Conservation (phyloP, 2,888 invertebrate species). For the Epistrophe eligans region DNA sequence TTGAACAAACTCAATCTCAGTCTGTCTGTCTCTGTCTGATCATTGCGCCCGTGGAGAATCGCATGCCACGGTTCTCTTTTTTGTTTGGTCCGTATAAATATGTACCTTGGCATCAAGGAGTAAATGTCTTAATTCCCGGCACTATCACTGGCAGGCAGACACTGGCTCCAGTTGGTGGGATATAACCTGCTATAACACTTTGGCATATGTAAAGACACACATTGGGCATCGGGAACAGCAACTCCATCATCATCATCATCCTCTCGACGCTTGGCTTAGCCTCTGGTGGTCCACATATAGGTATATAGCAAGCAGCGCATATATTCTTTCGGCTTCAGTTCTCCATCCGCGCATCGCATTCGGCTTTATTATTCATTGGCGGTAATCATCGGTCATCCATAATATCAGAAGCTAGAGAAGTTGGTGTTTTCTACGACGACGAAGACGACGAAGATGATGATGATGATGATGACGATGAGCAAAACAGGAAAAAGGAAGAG, state of each 20-base stretch:
- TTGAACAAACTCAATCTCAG: constrained; percentile 15
- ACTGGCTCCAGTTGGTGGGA: constrained; percentile 45
- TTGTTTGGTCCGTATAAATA: constrained; percentile 64
- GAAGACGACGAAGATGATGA: neutral
- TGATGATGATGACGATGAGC: constrained; percentile 30
- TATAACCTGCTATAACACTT: constrained; percentile 71
- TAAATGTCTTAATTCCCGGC: constrained; percentile 75
- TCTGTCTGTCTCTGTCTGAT: constrained; percentile 39
- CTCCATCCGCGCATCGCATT: constrained; percentile 50
- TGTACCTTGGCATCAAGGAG: constrained; percentile 70
- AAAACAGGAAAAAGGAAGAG: constrained; percentile 53
- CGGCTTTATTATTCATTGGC: constrained; percentile 74
- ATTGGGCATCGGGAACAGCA: constrained; percentile 69
- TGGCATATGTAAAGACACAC: constrained; percentile 74
- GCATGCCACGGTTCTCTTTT: constrained; percentile 45
- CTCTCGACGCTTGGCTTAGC: constrained; percentile 74
- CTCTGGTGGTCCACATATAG: constrained; percentile 74
- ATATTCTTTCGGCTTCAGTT: constrained; percentile 23
- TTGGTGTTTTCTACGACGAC: constrained; percentile 53
- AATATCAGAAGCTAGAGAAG: constrained; percentile 76
- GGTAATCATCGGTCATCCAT: constrained; percentile 76
- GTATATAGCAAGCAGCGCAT: constrained; percentile 46
- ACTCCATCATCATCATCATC: constrained; percentile 74
- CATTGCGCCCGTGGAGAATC: constrained; percentile 66
- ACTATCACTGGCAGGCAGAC: constrained; percentile 68